A percentile compares a stretch with the other conserved stretches of the same genome.
phyloP scores from a whole-genome alignment of 1,140 invertebrate species.

The Rhynchophorus ferrugineus region DNA sequence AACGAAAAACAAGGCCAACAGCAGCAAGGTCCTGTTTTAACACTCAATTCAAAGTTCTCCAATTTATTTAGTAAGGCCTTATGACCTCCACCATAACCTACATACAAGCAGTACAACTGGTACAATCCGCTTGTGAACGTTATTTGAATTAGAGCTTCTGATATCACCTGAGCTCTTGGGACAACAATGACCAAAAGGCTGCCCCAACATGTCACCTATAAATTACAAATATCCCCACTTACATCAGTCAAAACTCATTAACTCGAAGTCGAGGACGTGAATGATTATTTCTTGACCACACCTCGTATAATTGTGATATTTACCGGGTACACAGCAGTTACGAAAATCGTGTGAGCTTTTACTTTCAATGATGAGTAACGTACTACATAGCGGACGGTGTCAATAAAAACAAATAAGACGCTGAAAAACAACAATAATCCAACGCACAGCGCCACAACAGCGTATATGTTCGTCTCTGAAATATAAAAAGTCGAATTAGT shows the following conservation, averaged over 20 bases:
- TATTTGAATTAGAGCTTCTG: constrained; percentile 53
- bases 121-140: constrained; percentile 56
- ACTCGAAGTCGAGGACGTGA: no score
- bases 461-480: constrained; percentile 50
- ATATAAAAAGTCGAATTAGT: constrained; percentile 25
- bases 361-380: constrained; percentile 44
- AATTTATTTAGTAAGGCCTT: constrained; percentile 48
- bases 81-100: constrained; percentile 53
- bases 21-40: constrained; percentile 52
- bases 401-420: constrained; percentile 44
- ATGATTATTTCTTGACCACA: no score
- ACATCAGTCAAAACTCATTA: no score
- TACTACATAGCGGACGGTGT: constrained; percentile 47
- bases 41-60: constrained; percentile 44
- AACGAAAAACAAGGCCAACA: constrained; percentile 54
- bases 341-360: constrained; percentile 48
- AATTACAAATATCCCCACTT: not conserved
- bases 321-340: constrained; percentile 56
- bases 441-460: constrained; percentile 45
- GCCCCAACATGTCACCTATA: constrained; percentile 48
- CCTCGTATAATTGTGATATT: no score
- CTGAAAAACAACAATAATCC: constrained; percentile 44
- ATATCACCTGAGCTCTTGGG: constrained; percentile 51
- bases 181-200: constrained; percentile 50
- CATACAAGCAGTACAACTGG: constrained; percentile 51